phyloP scores from a whole-genome alignment of 2,888 invertebrate species.

The Mechanitis messenoides region DNA sequence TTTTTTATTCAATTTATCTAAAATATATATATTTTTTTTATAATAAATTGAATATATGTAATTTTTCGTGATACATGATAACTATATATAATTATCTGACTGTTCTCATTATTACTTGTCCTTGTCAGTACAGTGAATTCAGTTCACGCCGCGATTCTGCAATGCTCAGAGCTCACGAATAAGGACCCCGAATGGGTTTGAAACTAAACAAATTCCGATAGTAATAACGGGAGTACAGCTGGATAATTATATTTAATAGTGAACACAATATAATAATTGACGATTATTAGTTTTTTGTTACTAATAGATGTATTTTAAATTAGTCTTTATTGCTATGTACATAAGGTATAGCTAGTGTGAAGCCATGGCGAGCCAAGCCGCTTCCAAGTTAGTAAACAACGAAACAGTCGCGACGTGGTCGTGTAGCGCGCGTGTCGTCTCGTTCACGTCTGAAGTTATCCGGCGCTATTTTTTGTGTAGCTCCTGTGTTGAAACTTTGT shows the following conservation, averaged over 20 bases:
- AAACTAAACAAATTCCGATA: too few species aligned
- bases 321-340: background rate
- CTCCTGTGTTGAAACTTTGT: constrained; percentile 37
- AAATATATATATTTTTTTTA: too few species aligned
- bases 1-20: too few species aligned
- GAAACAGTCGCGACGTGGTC: constrained; percentile 47
- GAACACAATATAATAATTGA: background rate
- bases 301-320: background rate
- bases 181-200: too few species aligned
- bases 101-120: too few species aligned
- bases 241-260: background rate
- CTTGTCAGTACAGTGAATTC: too few species aligned
- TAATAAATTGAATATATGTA: too few species aligned
- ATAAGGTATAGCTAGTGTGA: constrained; percentile 20
- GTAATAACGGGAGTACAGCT: too few species aligned
- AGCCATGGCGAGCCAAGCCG: constrained; percentile 8
- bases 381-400: constrained; percentile 32
- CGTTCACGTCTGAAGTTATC: constrained; percentile 8
- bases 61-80: too few species aligned
- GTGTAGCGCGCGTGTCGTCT: constrained; percentile 50
- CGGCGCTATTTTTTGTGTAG: constrained; percentile 26
- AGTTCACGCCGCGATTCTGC: too few species aligned
- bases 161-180: too few species aligned
- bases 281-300: constrained; percentile 6
- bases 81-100: too few species aligned